Evolutionary conservation across 2,888 invertebrate species (phyloP), one percentile per base, ranked within the genome.

Genomic region (Drosophila formosana): DNA sequence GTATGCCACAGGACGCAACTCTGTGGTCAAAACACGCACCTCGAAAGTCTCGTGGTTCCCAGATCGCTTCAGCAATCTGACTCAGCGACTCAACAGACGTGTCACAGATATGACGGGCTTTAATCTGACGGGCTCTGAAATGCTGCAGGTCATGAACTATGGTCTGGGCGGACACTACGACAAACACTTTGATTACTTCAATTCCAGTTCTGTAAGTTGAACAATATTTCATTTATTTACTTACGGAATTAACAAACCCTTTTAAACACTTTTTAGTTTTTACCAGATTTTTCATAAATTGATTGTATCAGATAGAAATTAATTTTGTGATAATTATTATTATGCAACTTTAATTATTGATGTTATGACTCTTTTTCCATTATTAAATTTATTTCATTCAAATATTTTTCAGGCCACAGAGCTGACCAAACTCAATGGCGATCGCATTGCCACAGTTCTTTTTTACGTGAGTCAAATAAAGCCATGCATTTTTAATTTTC

Each of bases 391-490:
- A 4, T 30, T 28, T 9, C 5, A 51, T 18, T 18, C 18, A 18
- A 18, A 51, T 11, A 9, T n/a, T 13, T 26, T 7, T 11, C 4
- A 9, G 91, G 66, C 52, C 1, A 6, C 45, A 0, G 7, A 53
- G 0, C 4, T 63, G 9, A 85, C 78, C 0, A 34, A 26, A 23
- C 6, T 74, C 28, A 67, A 70, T 11, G 99, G 99, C 39, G 99
- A 99, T 93, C 94, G 99, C 82, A 98, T 99, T 85, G 98, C 99
- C 1, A 99, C 99, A 0, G 97, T 98, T 66, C 93, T 99, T 28
- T 98, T 97, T 92, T 99, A 99, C 92, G 98, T 98, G 94, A 96
- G 97, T 95, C 4, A 0, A 4, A 18, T 18, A 18, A 1, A 18
- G 0, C 1, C 1, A 18, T 18, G 1, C 18, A 18, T 18, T 18